phyloP scores from a whole-genome alignment of 1,140 invertebrate species.

The Diabrotica virgifera region DNA sequence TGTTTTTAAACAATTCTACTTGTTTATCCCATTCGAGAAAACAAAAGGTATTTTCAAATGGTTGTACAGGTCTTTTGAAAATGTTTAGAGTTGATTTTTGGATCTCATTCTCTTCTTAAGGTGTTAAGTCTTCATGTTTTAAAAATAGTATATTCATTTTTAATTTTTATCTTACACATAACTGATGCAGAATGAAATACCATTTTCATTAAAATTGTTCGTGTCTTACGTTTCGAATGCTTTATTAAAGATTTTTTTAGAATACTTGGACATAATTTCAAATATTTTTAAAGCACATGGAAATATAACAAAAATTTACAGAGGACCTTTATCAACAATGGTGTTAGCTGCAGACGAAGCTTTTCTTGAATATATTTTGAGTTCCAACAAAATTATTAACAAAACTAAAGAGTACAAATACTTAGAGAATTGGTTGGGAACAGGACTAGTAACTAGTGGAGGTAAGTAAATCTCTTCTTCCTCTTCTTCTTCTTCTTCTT shows the following conservation, averaged over 20 bases:
- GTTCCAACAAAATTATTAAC: slow-evolving; percentile 66
- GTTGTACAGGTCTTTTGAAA: too few relatives aligned
- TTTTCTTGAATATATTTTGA: slow-evolving; percentile 56
- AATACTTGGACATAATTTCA: slow-evolving; percentile 22
- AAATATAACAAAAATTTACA: slow-evolving; percentile 2
- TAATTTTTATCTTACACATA: too few relatives aligned
- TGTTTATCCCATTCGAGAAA: too few relatives aligned
- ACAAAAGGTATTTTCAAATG: too few relatives aligned
- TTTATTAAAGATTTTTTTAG: slow-evolving; percentile 1
- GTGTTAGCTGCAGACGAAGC: slow-evolving; percentile 30
- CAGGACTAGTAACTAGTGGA: slow-evolving; percentile 69
- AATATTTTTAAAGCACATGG: slow-evolving; percentile 23
- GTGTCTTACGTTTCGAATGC: not conserved
- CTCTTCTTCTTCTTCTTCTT: too few relatives aligned
- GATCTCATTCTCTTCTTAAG: too few relatives aligned
- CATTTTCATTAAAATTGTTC: not conserved
- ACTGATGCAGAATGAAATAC: too few relatives aligned
- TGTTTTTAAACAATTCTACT: too few relatives aligned
- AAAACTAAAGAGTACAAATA: slow-evolving; percentile 73
- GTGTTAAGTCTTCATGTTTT: too few relatives aligned
- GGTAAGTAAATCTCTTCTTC: slow-evolving; percentile 48
- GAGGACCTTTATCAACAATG: slow-evolving; percentile 6
- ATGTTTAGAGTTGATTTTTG: too few relatives aligned
- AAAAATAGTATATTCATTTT: too few relatives aligned
- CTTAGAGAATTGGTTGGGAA: slow-evolving; percentile 72